Conservation (phyloP, 2,113 vertebrate genomes). For the Rhinolophus ferrumequinum region DNA sequence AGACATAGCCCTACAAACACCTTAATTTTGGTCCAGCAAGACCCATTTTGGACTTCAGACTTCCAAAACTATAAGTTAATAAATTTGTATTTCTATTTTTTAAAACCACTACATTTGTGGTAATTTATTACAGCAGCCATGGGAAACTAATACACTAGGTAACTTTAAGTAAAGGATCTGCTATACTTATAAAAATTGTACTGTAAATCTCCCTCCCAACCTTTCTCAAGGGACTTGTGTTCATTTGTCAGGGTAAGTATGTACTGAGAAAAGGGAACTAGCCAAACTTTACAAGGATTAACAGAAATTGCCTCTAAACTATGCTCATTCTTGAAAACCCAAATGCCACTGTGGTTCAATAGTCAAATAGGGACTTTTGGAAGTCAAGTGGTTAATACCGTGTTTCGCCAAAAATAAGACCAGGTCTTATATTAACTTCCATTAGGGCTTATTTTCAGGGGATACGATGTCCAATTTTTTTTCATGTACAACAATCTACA, state of each 20-base stretch:
- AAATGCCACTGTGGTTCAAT: background rate
- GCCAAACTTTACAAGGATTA: background rate
- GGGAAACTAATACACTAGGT: background rate
- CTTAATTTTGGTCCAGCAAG: background rate
- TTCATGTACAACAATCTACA: too few species aligned
- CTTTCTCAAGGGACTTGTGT: background rate
- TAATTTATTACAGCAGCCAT: background rate
- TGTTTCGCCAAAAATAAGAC: too few species aligned
- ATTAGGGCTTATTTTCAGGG: too few species aligned
- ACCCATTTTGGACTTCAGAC: background rate
- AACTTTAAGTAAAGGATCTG: background rate
- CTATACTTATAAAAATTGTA: background rate
- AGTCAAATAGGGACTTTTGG: background rate
- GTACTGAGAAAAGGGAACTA: background rate
- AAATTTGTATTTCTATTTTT: background rate
- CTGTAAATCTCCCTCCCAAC: background rate
- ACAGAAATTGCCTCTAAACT: background rate
- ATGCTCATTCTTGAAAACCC: background rate
- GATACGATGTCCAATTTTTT: too few species aligned
- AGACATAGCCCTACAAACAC: background rate
- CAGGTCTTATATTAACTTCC: too few species aligned
- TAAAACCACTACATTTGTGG: background rate
- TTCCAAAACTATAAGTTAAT: background rate
- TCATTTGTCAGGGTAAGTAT: background rate
- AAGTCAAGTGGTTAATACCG: background rate